Base-by-base conservation (phyloP, 2,113 vertebrate species). In the Prolemur simus region DNA sequence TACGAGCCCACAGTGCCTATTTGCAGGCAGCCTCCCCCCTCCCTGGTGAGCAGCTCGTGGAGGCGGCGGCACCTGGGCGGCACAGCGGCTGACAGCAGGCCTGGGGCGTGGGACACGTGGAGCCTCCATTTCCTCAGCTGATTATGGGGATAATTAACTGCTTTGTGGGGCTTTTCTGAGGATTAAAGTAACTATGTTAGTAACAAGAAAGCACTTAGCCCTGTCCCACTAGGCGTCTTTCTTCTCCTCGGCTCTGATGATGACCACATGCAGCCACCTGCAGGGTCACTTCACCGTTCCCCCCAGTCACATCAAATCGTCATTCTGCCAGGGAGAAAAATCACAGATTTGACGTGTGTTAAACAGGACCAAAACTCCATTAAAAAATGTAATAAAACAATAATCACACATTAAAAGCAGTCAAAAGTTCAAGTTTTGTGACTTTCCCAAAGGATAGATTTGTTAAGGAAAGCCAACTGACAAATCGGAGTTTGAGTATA, bases 401-500 rank as follows among this genome's bases (percentile, higher is more conserved):
- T 42, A 42, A 56, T 29, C 21, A 77, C n/a, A 69, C 39, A 76
- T 47, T 47, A 82, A 80, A 81, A 86, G 95, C 47, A n/a, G 47
- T 42, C 25, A 54, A 80, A 86, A 90, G 47, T 12, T 34, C 52
- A 90, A 77, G n/a, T 56, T 89, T 14, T 60, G 49, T 58, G 29
- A 83, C 29, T 74, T 64, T 73, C 34, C 52, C 52, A 23, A 68
- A 90, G 66, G 42, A 58, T 11, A 2, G 32, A 66, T 32, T 39
- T 81, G 34, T 32, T 74, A 81, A 80, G 64, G 34, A 58, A 90
- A 89, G 71, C 39, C 60, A 34, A 20, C 49, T 52, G 20, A 3
- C 17, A 32, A 73, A 17, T 76, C 32, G 11, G 18, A 77, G 14
- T 82, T n/a, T 25, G n/a, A 37, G 17, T 47, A 42, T 7, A 21